Conservation (phyloP, 2,113 vertebrate genomes). For the Melanerpes aurifrons region DNA sequence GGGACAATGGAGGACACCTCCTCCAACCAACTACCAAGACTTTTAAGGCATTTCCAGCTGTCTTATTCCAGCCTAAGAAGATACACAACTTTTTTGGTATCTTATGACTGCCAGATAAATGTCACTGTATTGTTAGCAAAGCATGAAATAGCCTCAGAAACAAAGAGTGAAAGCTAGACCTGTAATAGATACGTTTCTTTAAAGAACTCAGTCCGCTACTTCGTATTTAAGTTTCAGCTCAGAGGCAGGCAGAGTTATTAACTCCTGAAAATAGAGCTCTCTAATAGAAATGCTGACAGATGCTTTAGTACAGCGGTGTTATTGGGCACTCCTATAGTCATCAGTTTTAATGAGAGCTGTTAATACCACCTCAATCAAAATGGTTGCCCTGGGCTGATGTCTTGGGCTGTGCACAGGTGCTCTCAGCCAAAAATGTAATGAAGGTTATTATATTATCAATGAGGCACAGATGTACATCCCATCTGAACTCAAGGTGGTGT, state of each 20-base stretch:
- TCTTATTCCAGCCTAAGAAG: not conserved
- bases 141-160: not conserved
- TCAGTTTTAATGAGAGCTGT: constrained; percentile 74
- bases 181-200: not conserved
- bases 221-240: constrained; percentile 24
- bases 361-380: constrained; percentile 77
- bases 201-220: not conserved
- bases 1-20: not conserved
- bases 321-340: constrained; percentile 40
- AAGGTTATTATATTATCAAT: constrained; percentile 76
- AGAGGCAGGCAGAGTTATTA: constrained; percentile 39
- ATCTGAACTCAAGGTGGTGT: constrained; percentile 60
- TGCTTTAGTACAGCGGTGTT: not conserved
- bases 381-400: constrained; percentile 73
- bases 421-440: constrained; percentile 74
- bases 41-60: not conserved
- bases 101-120: not conserved
- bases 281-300: constrained; percentile 54
- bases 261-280: constrained; percentile 50
- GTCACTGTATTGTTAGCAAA: not conserved
- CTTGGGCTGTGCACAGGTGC: constrained; percentile 77
- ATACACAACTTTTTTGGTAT: not conserved
- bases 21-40: not conserved
- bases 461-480: constrained; percentile 79
- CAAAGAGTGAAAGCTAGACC: not conserved